These are phyloP conservation scores for Lerista edwardsae DNA, from an alignment of 2,797 vertebrate genomes.

Conservation along the genomic window DNA sequence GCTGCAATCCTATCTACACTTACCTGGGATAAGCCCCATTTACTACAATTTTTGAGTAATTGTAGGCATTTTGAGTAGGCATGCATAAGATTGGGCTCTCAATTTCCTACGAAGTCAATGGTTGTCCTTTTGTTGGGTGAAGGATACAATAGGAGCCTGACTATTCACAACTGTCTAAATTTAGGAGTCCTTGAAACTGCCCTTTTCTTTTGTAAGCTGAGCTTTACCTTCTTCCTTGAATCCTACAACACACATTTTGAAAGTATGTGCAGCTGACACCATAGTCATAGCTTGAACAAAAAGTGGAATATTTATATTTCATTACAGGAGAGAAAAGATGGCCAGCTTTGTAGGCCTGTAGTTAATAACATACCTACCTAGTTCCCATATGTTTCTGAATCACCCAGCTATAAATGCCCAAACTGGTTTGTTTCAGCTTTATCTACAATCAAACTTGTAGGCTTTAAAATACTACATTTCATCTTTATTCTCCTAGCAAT, in stretches of 20 bases:
- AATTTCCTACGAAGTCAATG: neutral
- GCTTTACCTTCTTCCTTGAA: neutral
- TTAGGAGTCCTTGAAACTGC: constrained; percentile 22
- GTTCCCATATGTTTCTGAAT: neutral
- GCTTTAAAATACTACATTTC: neutral
- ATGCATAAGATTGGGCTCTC: no score
- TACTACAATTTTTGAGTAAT: no score
- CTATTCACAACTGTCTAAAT: constrained; percentile 3
- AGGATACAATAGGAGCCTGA: neutral
- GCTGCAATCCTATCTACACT: no score
- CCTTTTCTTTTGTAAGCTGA: constrained; percentile 14
- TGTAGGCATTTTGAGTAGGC: no score
- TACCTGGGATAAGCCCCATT: no score
- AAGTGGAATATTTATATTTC: neutral
- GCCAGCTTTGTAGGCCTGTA: neutral
- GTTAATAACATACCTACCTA: neutral
- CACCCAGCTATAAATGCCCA: neutral
- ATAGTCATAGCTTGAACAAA: neutral
- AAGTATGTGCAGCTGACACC: neutral
- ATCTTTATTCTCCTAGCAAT: neutral
- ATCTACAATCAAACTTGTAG: neutral
- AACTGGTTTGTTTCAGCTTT: neutral
- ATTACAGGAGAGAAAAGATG: neutral
- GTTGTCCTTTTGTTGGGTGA: neutral
- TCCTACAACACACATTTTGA: neutral